Percentiles rank a stretch among this genome's conserved stretches.
Conservation (phyloP, 2,113 vertebrate species). For the Sapayoa aenigma region DNA sequence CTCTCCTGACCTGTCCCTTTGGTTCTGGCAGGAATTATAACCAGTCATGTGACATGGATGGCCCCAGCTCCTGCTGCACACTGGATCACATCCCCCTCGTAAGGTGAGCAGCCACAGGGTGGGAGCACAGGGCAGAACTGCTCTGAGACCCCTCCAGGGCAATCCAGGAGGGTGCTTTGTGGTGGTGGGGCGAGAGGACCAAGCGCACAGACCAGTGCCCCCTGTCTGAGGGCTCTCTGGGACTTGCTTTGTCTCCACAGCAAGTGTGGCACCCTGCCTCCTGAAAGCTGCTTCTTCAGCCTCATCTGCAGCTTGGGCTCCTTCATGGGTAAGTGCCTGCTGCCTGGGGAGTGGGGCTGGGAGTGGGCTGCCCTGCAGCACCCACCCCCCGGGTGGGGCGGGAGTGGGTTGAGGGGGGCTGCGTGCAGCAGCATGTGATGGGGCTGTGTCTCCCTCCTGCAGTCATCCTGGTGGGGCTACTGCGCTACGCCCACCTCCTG, state of each 20-base stretch:
- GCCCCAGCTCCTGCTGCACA: constrained; percentile 78
- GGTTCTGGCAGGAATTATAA: constrained; percentile 78
- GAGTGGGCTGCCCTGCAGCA: background rate
- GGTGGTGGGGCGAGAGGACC: background rate
- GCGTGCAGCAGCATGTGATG: fast-evolving
- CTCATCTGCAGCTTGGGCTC: constrained; percentile 88
- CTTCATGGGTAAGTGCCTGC: constrained; percentile 82
- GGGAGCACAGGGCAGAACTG: fast-evolving
- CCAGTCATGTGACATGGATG: constrained; percentile 72
- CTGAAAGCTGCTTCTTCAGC: constrained; percentile 91
- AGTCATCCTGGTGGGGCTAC: constrained; percentile 84
- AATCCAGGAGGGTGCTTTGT: background rate
- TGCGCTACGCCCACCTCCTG: constrained; percentile 83
- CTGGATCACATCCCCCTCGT: constrained; percentile 83
- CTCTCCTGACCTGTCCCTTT: background rate
- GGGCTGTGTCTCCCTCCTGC: background rate
- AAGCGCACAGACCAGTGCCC: background rate
- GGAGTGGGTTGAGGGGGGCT: fast-evolving
- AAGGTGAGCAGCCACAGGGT: constrained; percentile 59
- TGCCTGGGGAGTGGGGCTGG: fast-evolving
- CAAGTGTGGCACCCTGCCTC: constrained; percentile 86
- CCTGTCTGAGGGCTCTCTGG: background rate
- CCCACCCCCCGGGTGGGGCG: fast-evolving
- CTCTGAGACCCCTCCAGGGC: background rate
- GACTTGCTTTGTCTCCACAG: constrained; percentile 53